Percentiles rank a stretch among this genome's conserved stretches.
These are phyloP conservation scores for Branchipolynoe longqiensis DNA, from an alignment of 2,888 invertebrate species.

Conservation along the genomic window DNA sequence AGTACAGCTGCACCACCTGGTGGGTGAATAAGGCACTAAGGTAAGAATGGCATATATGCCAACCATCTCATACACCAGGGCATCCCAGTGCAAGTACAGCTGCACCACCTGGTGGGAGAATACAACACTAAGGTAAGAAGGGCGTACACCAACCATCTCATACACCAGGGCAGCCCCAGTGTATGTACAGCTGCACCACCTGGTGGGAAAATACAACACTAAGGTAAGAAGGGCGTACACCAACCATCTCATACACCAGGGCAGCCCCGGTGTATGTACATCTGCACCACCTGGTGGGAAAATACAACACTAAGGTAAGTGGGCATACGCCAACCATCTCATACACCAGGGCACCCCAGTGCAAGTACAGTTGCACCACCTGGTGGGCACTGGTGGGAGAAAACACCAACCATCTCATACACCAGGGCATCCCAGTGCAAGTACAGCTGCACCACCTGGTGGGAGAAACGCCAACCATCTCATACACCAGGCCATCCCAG, in stretches of 20 bases:
- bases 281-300: background rate
- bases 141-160: too few species aligned
- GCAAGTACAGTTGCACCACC: conserved; percentile 77
- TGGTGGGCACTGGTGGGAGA: too few species aligned
- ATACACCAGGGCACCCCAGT: conserved; percentile 69
- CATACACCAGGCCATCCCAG: conserved; percentile 68
- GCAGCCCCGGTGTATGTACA: background rate
- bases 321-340: too few species aligned
- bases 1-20: conserved; percentile 77
- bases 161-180: conserved; percentile 69
- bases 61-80: conserved; percentile 60
- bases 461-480: too few species aligned
- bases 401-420: too few species aligned
- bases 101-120: conserved; percentile 76
- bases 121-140: too few species aligned
- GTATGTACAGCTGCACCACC: conserved; percentile 77
- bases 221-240: background rate
- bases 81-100: conserved; percentile 74
- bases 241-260: conserved; percentile 57
- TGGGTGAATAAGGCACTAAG: too few species aligned
- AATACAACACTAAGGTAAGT: too few species aligned
- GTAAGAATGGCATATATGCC: too few species aligned
- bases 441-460: conserved; percentile 77
- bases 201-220: too few species aligned
- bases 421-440: conserved; percentile 71